Evolutionary conservation across 2,888 invertebrate genomes (phyloP).

Genomic region (Cataglyphis cursor): DNA sequence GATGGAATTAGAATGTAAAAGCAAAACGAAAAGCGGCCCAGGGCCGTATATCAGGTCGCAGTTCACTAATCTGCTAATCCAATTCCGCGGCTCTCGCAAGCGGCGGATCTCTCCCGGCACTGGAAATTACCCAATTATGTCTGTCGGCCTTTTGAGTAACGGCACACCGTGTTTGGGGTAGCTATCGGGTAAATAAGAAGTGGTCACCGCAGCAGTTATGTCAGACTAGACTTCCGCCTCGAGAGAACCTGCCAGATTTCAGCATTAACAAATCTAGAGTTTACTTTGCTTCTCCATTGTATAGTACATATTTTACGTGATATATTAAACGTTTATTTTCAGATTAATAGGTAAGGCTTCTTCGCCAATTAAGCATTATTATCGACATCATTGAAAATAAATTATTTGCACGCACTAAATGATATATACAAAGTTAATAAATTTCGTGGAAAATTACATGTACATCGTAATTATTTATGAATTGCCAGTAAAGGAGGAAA

Average conservation of each 20-base stretch:
- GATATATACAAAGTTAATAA: not conserved
- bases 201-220: constrained; percentile 19
- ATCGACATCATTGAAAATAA: not conserved
- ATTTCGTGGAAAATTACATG: not conserved
- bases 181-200: constrained; percentile 49
- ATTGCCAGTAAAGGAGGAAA: not conserved
- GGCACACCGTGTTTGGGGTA: constrained; percentile 30
- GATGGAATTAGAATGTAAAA: constrained; percentile 67
- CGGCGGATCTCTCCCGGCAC: constrained; percentile 33
- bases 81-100: constrained; percentile 59
- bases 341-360: not conserved
- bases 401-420: not conserved
- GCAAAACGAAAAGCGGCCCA: constrained; percentile 54
- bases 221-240: constrained; percentile 27
- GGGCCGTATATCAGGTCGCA: constrained; percentile 55
- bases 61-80: constrained; percentile 67
- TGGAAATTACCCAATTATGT: constrained; percentile 67
- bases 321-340: not conserved
- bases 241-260: constrained; percentile 11
- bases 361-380: not conserved
- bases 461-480: constrained; percentile 21
- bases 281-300: not conserved
- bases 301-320: not conserved
- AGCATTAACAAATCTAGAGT: not conserved
- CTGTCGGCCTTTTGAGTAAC: constrained; percentile 45